Base-by-base conservation (phyloP, 2,888 invertebrate species). In the Torymus auratus region DNA sequence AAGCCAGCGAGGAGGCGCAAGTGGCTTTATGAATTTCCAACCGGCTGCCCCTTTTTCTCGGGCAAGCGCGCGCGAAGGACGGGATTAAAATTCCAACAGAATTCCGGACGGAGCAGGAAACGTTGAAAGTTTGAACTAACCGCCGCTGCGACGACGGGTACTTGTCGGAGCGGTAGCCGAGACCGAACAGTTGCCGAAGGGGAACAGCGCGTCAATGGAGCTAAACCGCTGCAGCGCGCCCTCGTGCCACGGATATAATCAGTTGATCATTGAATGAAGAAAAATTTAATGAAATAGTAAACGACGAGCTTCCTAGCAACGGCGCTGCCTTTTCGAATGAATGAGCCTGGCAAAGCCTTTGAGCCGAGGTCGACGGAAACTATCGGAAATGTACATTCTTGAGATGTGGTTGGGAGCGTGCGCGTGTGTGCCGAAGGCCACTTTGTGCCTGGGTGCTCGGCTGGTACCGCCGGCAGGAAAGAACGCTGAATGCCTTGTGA, bases 51-150 rank as follows among this genome's bases (percentile, higher is more conserved):
- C 13, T 20, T 80, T 77, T 74, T 62, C n/a, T 4, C 61, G 69
- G 55, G 70, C 41, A 20, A 60, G 20, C 20, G 62, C 71, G 23
- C 28, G 56, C 69, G 28, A 82, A 72, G 70, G 74, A 78, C 80
- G 70, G 80, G 78, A 86, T 85, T 83, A 84, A 86, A 84, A 84
- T 85, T 84, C 84, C 82, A 80, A 41, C 76, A 75, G 81, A 82
- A 83, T 84, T 85, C 84, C 83, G 72, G 77, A 62, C 76, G 61
- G 55, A 73, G 72, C 78, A 72, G 74, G 77, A 79, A 76, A 75
- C 75, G 80, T 71, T 78, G 78, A 83, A 84, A 84, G 83, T 83
- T 85, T 84, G 74, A 78, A 64, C 71, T 72, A 79, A 75, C 77
- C 74, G n/a, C 41, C 53, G 69, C 12, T 1, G 20, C 28, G 17